Percentiles rank a stretch among this genome's conserved stretches.
Conservation (phyloP, 2,888 invertebrate species). For the Mechanitis mazaeus region DNA sequence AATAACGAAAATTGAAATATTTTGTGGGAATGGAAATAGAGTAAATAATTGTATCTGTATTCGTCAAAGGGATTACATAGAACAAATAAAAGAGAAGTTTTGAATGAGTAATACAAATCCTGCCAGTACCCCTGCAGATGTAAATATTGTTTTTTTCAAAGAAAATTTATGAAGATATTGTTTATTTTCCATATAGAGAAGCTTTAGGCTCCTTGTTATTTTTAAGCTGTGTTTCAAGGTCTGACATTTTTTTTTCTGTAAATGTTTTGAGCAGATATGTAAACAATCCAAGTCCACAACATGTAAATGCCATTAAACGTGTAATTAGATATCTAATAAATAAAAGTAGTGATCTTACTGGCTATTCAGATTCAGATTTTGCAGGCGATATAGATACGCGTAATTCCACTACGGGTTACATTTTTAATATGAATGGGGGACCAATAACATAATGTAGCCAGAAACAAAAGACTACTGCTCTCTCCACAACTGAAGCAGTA, state of each 20-base stretch:
- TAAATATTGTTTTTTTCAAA: conserved; percentile 24
- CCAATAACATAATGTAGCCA: conserved; percentile 32
- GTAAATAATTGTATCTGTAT: conserved; percentile 27
- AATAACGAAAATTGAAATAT: conserved; percentile 28
- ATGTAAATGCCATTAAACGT: conserved; percentile 32
- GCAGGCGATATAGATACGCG: conserved; percentile 33
- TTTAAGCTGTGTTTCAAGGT: conserved; percentile 29
- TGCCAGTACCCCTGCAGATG: conserved; percentile 20
- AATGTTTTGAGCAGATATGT: conserved; percentile 30
- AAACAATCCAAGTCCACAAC: conserved; percentile 25
- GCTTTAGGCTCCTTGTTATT: conserved; percentile 32
- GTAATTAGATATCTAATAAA: conserved; percentile 31
- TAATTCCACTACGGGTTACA: conserved; percentile 34
- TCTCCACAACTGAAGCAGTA: conserved; percentile 31
- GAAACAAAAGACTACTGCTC: conserved; percentile 29
- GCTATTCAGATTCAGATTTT: conserved; percentile 36
- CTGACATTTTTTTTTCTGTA: conserved; percentile 25
- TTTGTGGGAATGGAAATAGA: conserved; percentile 34
- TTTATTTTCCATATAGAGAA: conserved; percentile 28
- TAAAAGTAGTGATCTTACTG: conserved; percentile 24
- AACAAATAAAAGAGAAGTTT: conserved; percentile 33
- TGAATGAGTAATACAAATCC: conserved; percentile 29
- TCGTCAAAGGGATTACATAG: conserved; percentile 28
- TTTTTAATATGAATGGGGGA: conserved; percentile 35
- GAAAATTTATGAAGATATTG: conserved; percentile 15